Base-by-base conservation (phyloP, 2,797 vertebrate species). In the Danio choprae region DNA sequence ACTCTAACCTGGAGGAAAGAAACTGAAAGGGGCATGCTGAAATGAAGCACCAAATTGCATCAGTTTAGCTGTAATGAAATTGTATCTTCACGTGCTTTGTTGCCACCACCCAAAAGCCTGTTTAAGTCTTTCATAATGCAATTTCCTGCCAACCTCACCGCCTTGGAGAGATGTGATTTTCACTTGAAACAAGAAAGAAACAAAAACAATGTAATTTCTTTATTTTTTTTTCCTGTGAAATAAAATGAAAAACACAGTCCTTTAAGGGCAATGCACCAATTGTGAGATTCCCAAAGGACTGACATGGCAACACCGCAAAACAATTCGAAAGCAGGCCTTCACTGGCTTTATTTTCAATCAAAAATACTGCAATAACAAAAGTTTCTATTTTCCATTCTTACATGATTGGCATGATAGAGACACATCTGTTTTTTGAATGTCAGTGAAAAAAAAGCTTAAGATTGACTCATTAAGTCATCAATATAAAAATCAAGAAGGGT, bases 11-110 rank as follows among this genome's bases (percentile, higher is more conserved):
- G 59, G 29, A 63, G 74, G 13, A 74, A 68, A 80, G 36, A 40
- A 40, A 46, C 22, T 80, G 64, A 74, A 10, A 64, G 38, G 38
- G 76, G 59, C 69, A 59, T 16, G 55, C 41, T 55, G 16, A 59
- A 46, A 69, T 43, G 12, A 65, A 41, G n/a, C 44, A 60, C 48
- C 77, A 72, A 79, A 82, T 72, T 43, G 29, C 77, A 74, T 80
- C 56, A 82, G 50, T 82, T 71, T 80, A 87, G 87, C 84, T 71
- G 36, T 81, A 86, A 86, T 77, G 79, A 79, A 79, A 77, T 58
- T 68, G 56, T 56, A 81, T 70, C 74, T 77, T 64, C 50, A 53
- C 67, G 12, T 67, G 63, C 48, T 62, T 38, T 73, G 77, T 70
- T 63, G 50, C 58, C 18, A 38, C 36, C 77, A 67, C 73, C 77